These are phyloP conservation scores for Gymnobelideus leadbeateri DNA, from an alignment of 2,113 vertebrate genomes.

Conservation along the genomic window DNA sequence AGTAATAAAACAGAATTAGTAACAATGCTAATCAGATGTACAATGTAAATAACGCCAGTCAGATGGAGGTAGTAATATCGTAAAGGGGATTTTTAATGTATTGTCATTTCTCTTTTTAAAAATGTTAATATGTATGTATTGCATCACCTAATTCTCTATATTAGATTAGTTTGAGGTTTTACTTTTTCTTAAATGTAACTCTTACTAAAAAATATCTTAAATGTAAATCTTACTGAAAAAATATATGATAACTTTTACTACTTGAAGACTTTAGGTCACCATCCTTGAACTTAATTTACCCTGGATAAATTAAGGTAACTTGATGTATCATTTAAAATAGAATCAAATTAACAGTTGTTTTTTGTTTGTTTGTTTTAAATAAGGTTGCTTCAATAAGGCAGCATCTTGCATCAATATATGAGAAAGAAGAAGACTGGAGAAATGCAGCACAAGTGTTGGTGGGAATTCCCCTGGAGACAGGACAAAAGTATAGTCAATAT, in stretches of 20 bases:
- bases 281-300: neutral
- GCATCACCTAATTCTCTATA: slow-evolving; percentile 40
- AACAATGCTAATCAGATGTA: slow-evolving; percentile 26
- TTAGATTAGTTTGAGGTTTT: slow-evolving; percentile 45
- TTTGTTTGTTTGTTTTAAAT: neutral
- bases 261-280: slow-evolving; percentile 11
- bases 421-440: slow-evolving; percentile 99
- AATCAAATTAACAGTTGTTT: neutral
- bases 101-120: slow-evolving; percentile 21
- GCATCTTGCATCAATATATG: slow-evolving; percentile 98
- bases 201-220: neutral
- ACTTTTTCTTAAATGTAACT: slow-evolving; percentile 27
- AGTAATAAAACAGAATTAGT: neutral
- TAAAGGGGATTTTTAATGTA: slow-evolving; percentile 56
- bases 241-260: slow-evolving; percentile 22
- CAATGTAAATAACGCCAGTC: slow-evolving; percentile 23
- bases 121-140: slow-evolving; percentile 21
- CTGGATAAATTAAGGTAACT: neutral
- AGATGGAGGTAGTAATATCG: neutral
- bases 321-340: neutral
- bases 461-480: slow-evolving; percentile 97
- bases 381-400: slow-evolving; percentile 99
- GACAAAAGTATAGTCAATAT: slow-evolving; percentile 92
- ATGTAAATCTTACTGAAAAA: slow-evolving; percentile 54
- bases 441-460: slow-evolving; percentile 98